Evolutionary conservation across 1,140 invertebrate species (phyloP), one percentile per base, ranked within the genome.

Genomic region (Zaprionus ornatus): DNA sequence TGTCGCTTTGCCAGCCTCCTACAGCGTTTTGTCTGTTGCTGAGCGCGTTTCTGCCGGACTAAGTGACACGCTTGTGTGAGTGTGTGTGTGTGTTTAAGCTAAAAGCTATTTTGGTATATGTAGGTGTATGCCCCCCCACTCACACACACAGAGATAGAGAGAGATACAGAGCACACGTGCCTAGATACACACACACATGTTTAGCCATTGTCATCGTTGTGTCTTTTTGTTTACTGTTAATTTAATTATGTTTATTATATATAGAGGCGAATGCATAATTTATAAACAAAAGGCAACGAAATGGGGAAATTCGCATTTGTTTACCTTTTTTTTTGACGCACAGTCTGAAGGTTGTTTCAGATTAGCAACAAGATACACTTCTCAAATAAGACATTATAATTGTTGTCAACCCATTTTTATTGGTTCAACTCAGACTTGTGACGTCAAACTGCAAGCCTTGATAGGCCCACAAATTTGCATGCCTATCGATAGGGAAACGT

Each of bases 81-180:
- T 37, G 13, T 71, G 5, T 71, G 60, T 70, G 56, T 74, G 56
- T 62, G 59, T 67, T 64, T 66, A 60, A 55, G 74, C 69, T 77
- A 66, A 72, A 77, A 72, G 69, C 27, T 77, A 77, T 73, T 77
- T 77, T 62, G 10, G 62, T 77, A 72, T 72, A 56, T 40, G 60
- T 72, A 61, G 40, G 60, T 72, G 21, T 19, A 13, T 57, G 3
- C 40, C 40, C n/a, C n/a, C n/a, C n/a, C n/a, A 23, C 50, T 23
- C 61, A 56, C 59, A 25, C 50, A 70, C 35, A 48, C 55, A 55
- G 15, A 45, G 3, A 29, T 67, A 25, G 27, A 25, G 45, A 62
- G 54, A 48, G 17, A 63, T 32, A 32, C 9, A 10, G 29, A 32
- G 27, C 61, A 66, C 61, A 74, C 64, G 56, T 56, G 77, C 69